phyloP scores from a whole-genome alignment of 2,797 vertebrate genomes.

The Syncerus caffer region DNA sequence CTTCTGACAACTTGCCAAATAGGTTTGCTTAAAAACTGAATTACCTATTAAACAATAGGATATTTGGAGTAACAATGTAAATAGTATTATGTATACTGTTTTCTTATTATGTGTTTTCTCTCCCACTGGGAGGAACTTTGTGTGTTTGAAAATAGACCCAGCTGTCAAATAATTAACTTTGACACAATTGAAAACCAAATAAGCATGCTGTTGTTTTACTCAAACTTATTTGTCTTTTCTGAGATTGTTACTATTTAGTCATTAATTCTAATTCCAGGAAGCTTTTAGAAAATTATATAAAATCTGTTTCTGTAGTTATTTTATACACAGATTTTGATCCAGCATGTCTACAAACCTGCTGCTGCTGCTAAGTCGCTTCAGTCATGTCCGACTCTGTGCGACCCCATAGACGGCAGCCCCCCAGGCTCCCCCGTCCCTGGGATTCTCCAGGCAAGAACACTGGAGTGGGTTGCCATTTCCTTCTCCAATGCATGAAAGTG shows the following conservation, averaged over 20 bases:
- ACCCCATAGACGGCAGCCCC: too few relatives aligned
- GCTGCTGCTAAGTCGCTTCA: not conserved
- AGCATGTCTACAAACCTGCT: not conserved
- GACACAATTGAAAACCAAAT: slow-evolving; percentile 38
- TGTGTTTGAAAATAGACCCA: slow-evolving; percentile 42
- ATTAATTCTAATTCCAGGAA: not conserved
- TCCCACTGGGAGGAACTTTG: slow-evolving; percentile 19
- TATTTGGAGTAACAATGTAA: slow-evolving; percentile 23
- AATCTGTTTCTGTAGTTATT: not conserved
- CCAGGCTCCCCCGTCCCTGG: too few relatives aligned
- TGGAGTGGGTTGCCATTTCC: too few relatives aligned
- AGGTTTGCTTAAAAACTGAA: not conserved
- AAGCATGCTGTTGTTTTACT: not conserved
- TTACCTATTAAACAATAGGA: slow-evolving; percentile 23
- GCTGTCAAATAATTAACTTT: slow-evolving; percentile 56
- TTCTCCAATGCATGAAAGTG: too few relatives aligned
- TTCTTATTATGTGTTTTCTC: slow-evolving; percentile 46
- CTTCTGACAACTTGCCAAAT: slow-evolving; percentile 4
- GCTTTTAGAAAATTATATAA: not conserved
- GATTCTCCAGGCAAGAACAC: too few relatives aligned
- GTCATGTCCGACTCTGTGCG: too few relatives aligned
- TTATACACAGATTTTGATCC: not conserved
- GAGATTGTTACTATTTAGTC: not conserved
- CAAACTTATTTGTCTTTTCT: not conserved
- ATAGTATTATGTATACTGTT: slow-evolving; percentile 6